phyloP scores from a whole-genome alignment of 2,113 vertebrate species.

The Edolisoma coerulescens region DNA sequence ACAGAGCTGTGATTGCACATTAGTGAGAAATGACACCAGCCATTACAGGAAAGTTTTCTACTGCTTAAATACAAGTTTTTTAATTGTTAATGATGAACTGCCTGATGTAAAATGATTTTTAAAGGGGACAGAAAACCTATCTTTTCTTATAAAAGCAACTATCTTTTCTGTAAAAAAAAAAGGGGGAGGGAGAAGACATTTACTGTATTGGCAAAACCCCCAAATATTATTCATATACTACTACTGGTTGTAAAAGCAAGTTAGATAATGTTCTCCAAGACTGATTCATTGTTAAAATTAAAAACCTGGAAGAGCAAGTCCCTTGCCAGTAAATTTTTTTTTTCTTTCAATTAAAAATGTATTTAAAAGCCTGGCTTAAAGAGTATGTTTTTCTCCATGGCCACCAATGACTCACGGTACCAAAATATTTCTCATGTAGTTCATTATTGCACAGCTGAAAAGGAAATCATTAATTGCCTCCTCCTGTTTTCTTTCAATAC shows the following conservation, averaged over 20 bases:
- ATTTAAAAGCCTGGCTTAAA: not conserved
- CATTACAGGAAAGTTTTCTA: not conserved
- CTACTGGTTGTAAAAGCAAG: not conserved
- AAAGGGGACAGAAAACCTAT: not conserved
- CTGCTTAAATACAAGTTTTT: not conserved
- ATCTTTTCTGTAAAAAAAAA: not conserved
- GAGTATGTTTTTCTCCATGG: not conserved
- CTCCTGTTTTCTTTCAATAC: not conserved
- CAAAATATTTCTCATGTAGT: not conserved
- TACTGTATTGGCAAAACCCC: accelerated
- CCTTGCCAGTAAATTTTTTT: not conserved
- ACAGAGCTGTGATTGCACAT: not conserved
- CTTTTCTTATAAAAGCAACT: not conserved
- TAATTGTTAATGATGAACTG: not conserved
- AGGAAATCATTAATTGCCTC: not conserved
- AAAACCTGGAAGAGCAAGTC: not conserved
- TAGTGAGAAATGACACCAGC: not conserved
- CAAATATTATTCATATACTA: not conserved
- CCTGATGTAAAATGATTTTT: not conserved
- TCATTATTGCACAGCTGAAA: not conserved
- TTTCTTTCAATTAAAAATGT: not conserved
- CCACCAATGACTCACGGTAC: not conserved
- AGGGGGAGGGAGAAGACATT: not conserved
- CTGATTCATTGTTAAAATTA: not conserved
- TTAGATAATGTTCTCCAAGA: not conserved